Percentiles rank a stretch among this genome's conserved stretches.
Conservation (phyloP, 2,888 invertebrate species). For the Drosophila subquinaria region DNA sequence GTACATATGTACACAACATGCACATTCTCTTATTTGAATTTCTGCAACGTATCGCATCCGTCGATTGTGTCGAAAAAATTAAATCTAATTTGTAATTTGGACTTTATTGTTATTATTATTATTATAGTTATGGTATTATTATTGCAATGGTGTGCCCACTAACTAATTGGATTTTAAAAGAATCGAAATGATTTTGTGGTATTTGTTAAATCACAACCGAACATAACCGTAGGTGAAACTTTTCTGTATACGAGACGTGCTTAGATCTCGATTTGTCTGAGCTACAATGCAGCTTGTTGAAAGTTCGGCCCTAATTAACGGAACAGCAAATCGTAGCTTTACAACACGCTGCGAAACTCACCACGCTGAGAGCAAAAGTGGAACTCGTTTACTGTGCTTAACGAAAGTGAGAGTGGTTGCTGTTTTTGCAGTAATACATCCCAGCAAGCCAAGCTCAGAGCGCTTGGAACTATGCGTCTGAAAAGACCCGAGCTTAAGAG, state of each 20-base stretch:
- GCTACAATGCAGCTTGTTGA: conserved; percentile 63
- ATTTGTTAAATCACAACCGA: conserved; percentile 60
- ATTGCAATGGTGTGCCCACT: not conserved
- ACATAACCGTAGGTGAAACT: conserved; percentile 69
- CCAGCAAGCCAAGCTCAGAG: too few relatives aligned
- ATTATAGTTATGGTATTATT: not conserved
- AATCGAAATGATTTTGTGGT: conserved; percentile 9
- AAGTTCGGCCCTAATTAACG: conserved; percentile 67
- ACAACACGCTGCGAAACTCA: conserved; percentile 65
- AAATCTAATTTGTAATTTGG: not conserved
- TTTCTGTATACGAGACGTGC: conserved; percentile 58
- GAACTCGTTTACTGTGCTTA: conserved; percentile 67
- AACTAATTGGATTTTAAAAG: conserved; percentile 11
- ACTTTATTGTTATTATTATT: conserved; percentile 5
- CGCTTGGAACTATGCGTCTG: too few relatives aligned
- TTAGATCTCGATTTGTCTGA: conserved; percentile 64
- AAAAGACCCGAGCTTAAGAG: too few relatives aligned
- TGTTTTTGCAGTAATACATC: conserved; percentile 15
- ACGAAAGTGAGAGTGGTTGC: conserved; percentile 74
- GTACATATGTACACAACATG: conserved; percentile 10
- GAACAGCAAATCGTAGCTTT: conserved; percentile 63
- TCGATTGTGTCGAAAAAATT: not conserved
- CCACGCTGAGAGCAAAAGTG: conserved; percentile 68
- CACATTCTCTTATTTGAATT: conserved; percentile 28
- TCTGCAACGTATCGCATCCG: conserved; percentile 10